Conservation (phyloP, 2,113 vertebrate genomes). For the Pampusana beccarii region DNA sequence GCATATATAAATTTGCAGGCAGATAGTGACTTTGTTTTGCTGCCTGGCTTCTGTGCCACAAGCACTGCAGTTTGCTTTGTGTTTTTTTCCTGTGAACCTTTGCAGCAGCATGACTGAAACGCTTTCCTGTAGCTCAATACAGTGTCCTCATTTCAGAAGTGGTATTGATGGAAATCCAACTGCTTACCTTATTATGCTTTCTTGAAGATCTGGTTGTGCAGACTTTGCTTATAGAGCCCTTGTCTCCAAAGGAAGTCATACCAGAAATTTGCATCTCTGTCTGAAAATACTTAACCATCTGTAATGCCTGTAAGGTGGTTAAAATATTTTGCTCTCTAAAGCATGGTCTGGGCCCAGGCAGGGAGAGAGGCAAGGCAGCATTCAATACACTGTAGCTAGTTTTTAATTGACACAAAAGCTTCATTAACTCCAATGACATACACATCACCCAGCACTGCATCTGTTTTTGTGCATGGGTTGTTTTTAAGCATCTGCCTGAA, state of each 20-base stretch:
- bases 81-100: background rate
- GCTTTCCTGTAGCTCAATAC: rapidly evolving
- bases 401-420: background rate
- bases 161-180: background rate
- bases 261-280: background rate
- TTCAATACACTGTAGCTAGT: background rate
- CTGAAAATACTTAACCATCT: background rate
- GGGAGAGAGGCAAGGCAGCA: background rate
- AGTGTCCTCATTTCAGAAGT: background rate
- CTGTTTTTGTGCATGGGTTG: background rate
- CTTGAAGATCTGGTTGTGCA: background rate
- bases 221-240: background rate
- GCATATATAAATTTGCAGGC: background rate
- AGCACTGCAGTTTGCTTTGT: background rate
- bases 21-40: background rate
- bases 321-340: background rate
- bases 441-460: background rate
- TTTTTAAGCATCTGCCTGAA: background rate
- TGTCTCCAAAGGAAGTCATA: background rate
- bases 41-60: background rate
- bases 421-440: background rate
- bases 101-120: rapidly evolving
- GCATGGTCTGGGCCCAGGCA: background rate
- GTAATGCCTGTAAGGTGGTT: background rate
- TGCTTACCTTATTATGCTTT: background rate